Conservation (phyloP, 2,888 invertebrate species). For the Cyrtodaria siliqua region DNA sequence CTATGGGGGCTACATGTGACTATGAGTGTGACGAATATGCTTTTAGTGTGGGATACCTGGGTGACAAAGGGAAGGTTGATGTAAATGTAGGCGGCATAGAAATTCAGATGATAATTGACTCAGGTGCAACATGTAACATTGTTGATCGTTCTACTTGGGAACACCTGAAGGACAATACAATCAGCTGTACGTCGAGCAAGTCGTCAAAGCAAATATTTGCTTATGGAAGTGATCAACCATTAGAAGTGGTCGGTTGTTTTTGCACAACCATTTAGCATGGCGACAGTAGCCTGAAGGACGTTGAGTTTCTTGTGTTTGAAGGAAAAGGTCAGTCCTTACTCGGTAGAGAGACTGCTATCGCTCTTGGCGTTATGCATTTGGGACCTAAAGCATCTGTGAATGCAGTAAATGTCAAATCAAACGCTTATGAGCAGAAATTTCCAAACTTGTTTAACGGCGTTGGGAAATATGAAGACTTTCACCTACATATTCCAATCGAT, state of each 20-base stretch:
- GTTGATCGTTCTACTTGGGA: not conserved
- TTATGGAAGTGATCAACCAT: not conserved
- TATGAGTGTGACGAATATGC: not conserved
- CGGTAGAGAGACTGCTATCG: constrained; percentile 15
- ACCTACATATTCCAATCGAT: constrained; percentile 10
- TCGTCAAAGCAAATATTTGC: not conserved
- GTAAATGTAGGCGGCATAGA: not conserved
- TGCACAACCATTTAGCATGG: not conserved
- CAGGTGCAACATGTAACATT: not conserved
- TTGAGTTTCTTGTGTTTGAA: constrained; percentile 12
- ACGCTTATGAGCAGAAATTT: constrained; percentile 1
- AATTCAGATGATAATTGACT: not conserved
- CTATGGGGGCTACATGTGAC: too few relatives aligned
- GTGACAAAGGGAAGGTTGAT: too few relatives aligned
- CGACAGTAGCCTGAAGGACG: not conserved
- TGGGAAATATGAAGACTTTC: constrained; percentile 3
- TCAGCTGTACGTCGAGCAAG: not conserved
- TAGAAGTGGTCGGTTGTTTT: constrained; percentile 7
- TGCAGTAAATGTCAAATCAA: not conserved
- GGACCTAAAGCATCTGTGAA: too few relatives aligned
- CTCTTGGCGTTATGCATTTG: constrained; percentile 24
- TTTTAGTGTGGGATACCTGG: not conserved
- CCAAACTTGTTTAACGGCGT: constrained; percentile 1
- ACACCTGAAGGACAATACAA: not conserved
- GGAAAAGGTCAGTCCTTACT: not conserved